Percentiles rank a stretch among this genome's conserved stretches.
phyloP scores from a whole-genome alignment of 2,888 invertebrate species.

The Protophormia terraenovae region DNA sequence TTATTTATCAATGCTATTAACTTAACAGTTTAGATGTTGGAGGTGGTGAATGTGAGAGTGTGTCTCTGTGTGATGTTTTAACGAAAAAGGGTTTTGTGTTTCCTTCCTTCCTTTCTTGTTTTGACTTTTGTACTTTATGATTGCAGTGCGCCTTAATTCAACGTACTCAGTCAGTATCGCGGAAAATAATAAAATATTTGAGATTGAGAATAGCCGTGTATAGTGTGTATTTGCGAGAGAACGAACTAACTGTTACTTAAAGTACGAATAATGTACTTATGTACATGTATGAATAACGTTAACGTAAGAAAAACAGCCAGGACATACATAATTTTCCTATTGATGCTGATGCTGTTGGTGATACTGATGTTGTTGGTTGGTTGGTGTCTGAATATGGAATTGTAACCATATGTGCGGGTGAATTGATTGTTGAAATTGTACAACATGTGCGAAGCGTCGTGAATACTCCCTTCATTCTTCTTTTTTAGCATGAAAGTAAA shows the following conservation, averaged over 20 bases:
- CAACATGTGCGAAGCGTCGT: background rate
- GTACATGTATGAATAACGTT: background rate
- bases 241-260: slow-evolving; percentile 19
- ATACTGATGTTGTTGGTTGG: background rate
- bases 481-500: slow-evolving; percentile 7
- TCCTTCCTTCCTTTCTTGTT: slow-evolving; percentile 14
- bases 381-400: background rate
- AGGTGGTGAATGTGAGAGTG: background rate
- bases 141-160: background rate
- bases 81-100: slow-evolving; percentile 37
- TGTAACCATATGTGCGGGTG: slow-evolving; percentile 9
- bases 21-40: slow-evolving; percentile 32
- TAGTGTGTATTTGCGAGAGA: slow-evolving; percentile 7
- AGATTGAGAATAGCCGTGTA: slow-evolving; percentile 12
- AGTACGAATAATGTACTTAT: background rate
- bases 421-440: slow-evolving; percentile 16
- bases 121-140: slow-evolving; percentile 35
- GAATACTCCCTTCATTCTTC: background rate
- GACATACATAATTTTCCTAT: slow-evolving; percentile 19
- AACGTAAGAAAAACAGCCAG: background rate
- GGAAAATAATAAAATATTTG: slow-evolving; percentile 15
- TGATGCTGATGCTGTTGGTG: slow-evolving; percentile 9
- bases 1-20: slow-evolving; percentile 56
- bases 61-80: background rate
- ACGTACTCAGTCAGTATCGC: slow-evolving; percentile 7